Evolutionary conservation across 2,797 vertebrate genomes (phyloP).

Genomic region (Micropoecilia bifurca): DNA sequence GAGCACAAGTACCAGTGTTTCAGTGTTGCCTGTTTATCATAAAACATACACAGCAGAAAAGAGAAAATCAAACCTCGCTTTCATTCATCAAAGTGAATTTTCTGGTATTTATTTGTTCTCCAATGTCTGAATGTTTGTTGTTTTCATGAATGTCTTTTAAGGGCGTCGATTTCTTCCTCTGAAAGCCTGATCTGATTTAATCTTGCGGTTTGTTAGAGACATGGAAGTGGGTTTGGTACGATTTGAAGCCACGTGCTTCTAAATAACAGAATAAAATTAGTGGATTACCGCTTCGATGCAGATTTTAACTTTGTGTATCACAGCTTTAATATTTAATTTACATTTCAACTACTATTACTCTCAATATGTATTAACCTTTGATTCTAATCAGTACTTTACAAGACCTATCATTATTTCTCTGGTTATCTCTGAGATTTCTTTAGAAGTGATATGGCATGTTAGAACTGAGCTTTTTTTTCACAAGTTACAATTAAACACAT

Average conservation of each 20-base stretch:
- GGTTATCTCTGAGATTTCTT: not conserved
- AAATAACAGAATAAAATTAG: not conserved
- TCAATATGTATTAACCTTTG: not conserved
- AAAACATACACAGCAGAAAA: not conserved
- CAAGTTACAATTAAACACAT: not conserved
- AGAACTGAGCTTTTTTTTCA: not conserved
- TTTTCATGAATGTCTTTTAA: slow-evolving; percentile 13
- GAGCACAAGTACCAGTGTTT: slow-evolving; percentile 4
- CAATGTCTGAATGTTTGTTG: slow-evolving; percentile 2
- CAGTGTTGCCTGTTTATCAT: slow-evolving; percentile 5
- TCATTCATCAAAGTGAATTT: slow-evolving; percentile 16
- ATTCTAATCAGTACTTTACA: not conserved
- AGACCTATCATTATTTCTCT: not conserved
- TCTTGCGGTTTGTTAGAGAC: not conserved
- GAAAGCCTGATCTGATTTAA: not conserved
- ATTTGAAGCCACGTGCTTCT: not conserved
- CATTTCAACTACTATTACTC: not conserved
- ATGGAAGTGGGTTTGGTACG: not conserved
- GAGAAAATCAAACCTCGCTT: not conserved
- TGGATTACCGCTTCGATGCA: not conserved
- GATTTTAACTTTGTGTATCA: not conserved
- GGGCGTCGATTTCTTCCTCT: not conserved
- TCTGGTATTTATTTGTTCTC: slow-evolving; percentile 46
- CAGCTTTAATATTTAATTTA: not conserved
- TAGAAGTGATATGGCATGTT: not conserved